These are phyloP conservation scores for Morone chrysops DNA, from an alignment of 2,113 vertebrate species.

Conservation along the genomic window DNA sequence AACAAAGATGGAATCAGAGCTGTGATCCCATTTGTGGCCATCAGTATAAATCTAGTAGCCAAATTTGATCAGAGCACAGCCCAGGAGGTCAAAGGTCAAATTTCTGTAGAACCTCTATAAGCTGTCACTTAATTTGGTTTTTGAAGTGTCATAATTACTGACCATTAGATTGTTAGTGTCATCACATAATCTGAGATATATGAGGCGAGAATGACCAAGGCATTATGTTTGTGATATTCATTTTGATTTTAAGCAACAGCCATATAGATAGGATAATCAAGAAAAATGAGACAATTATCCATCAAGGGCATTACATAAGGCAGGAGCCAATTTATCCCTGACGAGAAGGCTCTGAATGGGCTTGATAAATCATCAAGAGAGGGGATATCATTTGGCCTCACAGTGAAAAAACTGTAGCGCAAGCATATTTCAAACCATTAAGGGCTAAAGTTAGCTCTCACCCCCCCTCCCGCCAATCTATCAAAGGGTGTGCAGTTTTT, in stretches of 20 bases:
- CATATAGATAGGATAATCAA: conserved; percentile 77
- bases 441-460: conserved; percentile 84
- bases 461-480: conserved; percentile 75
- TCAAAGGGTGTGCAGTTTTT: conserved; percentile 76
- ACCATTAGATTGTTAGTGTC: conserved; percentile 38
- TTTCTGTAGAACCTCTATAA: conserved; percentile 16
- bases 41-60: conserved; percentile 16
- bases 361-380: conserved; percentile 83
- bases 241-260: conserved; percentile 77
- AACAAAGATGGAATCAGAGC: conserved; percentile 21
- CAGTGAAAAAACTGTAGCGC: conserved; percentile 77
- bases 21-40: conserved; percentile 9
- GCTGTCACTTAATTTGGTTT: conserved; percentile 51
- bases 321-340: conserved; percentile 80
- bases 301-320: conserved; percentile 81
- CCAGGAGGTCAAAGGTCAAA: conserved; percentile 51
- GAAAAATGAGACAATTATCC: conserved; percentile 82
- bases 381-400: conserved; percentile 82
- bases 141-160: conserved; percentile 47
- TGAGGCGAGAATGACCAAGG: conserved; percentile 40
- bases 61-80: conserved; percentile 41
- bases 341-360: conserved; percentile 75
- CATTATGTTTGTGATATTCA: conserved; percentile 72
- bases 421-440: conserved; percentile 87
- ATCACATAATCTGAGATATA: conserved; percentile 39